phyloP scores from a whole-genome alignment of 2,113 vertebrate species.

The Chauna torquata region DNA sequence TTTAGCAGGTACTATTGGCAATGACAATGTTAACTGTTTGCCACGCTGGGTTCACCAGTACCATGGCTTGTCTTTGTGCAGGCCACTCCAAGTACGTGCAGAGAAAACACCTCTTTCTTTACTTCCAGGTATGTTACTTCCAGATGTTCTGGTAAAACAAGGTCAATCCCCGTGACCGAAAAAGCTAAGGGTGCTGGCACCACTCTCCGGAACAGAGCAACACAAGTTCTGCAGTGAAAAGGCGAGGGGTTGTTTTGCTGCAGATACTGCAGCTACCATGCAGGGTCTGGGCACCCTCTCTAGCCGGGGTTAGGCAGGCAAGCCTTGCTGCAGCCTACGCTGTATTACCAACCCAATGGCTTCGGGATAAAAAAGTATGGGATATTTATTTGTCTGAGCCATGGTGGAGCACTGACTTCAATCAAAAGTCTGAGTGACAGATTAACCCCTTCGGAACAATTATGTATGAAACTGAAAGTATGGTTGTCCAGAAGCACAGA shows the following conservation, averaged over 20 bases:
- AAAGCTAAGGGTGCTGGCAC: neutral
- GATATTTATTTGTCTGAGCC: neutral
- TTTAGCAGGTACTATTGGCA: neutral
- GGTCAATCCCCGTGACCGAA: neutral
- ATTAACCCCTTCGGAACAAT: neutral
- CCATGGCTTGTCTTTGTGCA: neutral
- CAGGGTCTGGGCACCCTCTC: neutral
- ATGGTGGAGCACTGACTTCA: neutral
- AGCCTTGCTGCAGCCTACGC: neutral
- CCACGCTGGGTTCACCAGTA: neutral
- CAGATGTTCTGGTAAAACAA: neutral
- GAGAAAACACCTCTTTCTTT: neutral
- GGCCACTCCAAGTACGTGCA: neutral
- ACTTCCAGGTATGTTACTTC: neutral
- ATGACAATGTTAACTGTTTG: neutral
- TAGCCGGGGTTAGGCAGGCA: neutral
- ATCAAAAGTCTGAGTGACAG: neutral
- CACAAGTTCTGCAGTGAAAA: neutral
- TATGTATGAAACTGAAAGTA: neutral
- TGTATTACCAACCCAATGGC: neutral
- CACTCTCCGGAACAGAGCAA: neutral
- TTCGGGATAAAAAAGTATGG: neutral
- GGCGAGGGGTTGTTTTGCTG: neutral
- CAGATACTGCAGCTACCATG: neutral
- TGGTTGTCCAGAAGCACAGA: neutral